Conservation (phyloP, 2,113 vertebrate genomes). For the Labeo catla region DNA sequence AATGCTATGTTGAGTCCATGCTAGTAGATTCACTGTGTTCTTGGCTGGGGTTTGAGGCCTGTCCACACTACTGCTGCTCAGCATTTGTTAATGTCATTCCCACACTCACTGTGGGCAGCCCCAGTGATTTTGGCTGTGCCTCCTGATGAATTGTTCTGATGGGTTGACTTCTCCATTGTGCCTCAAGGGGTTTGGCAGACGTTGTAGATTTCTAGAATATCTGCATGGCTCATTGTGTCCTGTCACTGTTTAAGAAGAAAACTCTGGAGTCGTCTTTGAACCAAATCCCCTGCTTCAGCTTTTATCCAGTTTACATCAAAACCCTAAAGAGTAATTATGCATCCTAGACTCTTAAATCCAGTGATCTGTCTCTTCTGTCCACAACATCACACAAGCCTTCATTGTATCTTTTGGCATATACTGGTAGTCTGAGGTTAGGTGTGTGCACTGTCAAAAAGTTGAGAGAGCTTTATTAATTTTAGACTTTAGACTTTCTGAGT, state of each 20-base stretch:
- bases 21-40: conserved; percentile 16
- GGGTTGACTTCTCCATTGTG: conserved; percentile 36
- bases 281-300: conserved; percentile 20
- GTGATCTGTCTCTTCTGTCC: not conserved
- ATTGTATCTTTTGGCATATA: not conserved
- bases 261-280: not conserved
- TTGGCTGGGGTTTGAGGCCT: conserved; percentile 16
- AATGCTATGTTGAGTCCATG: not conserved
- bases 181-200: conserved; percentile 10
- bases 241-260: conserved; percentile 9
- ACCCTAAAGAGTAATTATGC: not conserved
- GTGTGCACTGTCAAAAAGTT: not conserved
- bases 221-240: conserved; percentile 1
- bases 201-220: conserved; percentile 28
- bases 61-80: conserved; percentile 21
- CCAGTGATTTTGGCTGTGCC: conserved; percentile 32
- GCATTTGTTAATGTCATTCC: conserved; percentile 56
- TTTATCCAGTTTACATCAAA: conserved; percentile 10
- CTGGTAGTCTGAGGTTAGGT: not conserved
- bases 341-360: not conserved
- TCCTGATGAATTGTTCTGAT: conserved; percentile 30
- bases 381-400: not conserved
- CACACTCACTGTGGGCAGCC: conserved; percentile 26
- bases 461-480: not conserved
- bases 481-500: too few relatives aligned